Base-by-base conservation (phyloP, 2,113 vertebrate species). In the Mobula hypostoma region DNA sequence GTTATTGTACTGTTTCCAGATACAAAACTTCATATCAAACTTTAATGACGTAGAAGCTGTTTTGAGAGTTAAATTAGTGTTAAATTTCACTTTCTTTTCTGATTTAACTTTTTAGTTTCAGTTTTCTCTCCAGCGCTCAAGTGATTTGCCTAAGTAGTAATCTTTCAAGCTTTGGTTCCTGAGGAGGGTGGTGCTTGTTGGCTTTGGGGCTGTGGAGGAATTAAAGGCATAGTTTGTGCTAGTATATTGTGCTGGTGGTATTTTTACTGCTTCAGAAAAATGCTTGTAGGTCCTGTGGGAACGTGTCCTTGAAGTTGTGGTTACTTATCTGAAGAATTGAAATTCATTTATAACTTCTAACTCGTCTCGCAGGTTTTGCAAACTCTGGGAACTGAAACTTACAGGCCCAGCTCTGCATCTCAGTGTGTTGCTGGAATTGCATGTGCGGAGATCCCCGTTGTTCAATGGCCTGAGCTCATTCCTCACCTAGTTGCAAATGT, bases 371-470 rank as follows among this genome's bases (percentile, higher is more conserved):
- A 99, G 99, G 99, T 99, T 94, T 95, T 99, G 92, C 98, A 99
- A 96, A 99, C 98, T 0, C 95, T 99, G 96, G 99, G 99, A 15
- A 99, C 99, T 0, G 99, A 99, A 96, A 99, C 98, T 0, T 99
- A 99, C 95, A 96, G 98, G 93, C 99, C 99, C 94, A 99, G 98
- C 95, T 99, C 99, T 0, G 99, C 99, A 5, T 99, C 98, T 0
- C 99, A 99, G 96, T 99, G 99, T 56, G 98, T 99, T 85, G 99
- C 98, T 0, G 98, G 99, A 17, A 99, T 99, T 40, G 99, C 98
- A 15, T 99, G 99, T 11, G 99, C 99, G 0, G 99, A 99, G 96
- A 99, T 99, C 94, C 98, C 99, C 0, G 98, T 99, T 24, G 98
- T 97, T 96, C 98, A 99, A 94, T 99, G 99, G 99, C 99, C 99